These are phyloP conservation scores for Calcarius lapponicus DNA, from an alignment of 2,797 vertebrate genomes.

Conservation along the genomic window DNA sequence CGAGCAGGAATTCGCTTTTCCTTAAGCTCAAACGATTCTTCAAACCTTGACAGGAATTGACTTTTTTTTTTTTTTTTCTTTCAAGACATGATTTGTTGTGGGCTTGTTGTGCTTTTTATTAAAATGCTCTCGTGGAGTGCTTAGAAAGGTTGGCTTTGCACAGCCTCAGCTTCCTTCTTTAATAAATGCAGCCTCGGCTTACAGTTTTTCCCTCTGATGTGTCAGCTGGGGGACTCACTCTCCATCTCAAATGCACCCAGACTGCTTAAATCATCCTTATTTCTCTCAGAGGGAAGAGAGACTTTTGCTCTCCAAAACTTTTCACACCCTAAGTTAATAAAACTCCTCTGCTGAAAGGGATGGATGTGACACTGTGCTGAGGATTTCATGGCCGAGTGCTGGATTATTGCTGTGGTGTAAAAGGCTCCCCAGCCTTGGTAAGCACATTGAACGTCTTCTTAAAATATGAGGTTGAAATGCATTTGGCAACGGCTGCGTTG, in stretches of 20 bases:
- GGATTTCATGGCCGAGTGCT: constrained; percentile 55
- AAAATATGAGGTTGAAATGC: constrained; percentile 46
- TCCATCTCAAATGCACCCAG: constrained; percentile 58
- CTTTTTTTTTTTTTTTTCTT: constrained; percentile 54
- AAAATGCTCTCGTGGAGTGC: constrained; percentile 66
- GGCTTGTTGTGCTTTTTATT: constrained; percentile 74
- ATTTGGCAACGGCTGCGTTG: neutral
- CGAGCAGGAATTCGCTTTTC: constrained; percentile 68
- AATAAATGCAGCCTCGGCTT: constrained; percentile 69
- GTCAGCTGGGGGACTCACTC: constrained; percentile 61
- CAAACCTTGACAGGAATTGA: constrained; percentile 74
- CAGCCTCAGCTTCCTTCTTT: constrained; percentile 60
- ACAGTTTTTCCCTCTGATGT: constrained; percentile 66
- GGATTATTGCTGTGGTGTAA: constrained; percentile 51
- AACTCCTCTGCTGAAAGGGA: constrained; percentile 54
- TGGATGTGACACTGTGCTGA: constrained; percentile 61
- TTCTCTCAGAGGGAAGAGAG: constrained; percentile 67
- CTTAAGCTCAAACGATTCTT: constrained; percentile 73
- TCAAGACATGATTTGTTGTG: constrained; percentile 74
- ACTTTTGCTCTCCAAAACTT: constrained; percentile 68
- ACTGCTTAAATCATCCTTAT: constrained; percentile 74
- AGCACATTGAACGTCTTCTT: neutral
- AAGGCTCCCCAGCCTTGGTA: constrained; percentile 38
- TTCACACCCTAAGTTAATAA: constrained; percentile 73
- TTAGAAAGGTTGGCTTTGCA: constrained; percentile 61